Evolutionary conservation across 2,113 vertebrate species (phyloP), one percentile per base, ranked within the genome.

Genomic region (Ammodramus savannarum): DNA sequence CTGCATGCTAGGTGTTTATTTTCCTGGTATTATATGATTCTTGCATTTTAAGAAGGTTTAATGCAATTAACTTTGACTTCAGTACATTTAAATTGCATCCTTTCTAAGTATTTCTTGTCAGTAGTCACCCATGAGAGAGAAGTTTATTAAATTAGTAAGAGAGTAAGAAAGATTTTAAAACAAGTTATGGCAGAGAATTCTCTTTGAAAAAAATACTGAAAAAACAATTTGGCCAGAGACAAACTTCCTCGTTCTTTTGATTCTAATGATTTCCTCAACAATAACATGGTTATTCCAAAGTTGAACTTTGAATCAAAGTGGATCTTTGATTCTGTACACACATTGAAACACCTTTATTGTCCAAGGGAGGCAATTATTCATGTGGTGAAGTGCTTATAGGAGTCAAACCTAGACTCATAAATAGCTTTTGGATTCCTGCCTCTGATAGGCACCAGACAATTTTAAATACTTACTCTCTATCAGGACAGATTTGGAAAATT

Each of bases 11-110:
- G 59, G 48, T 67, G 16, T 43, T 83, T 74, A n/a, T 48, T 79
- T 86, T 74, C 55, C 38, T 62, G 38, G 27, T 55, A 71, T 83
- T 62, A 74, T 63, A 91, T 77, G 11, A 86, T 51, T 92, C 89
- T 67, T 90, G 90, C 76, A 92, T 94, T 93, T 97, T 94, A 83
- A 96, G 75, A 83, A 86, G 88, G 55, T 52, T 84, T 90, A 90
- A 88, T 66, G 49, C n/a, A 90, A 94, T 92, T 90, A 80, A 63
- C 55, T 93, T 84, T 84, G 51, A 77, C 67, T 80, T 92, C 73
- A 63, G 46, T 43, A 51, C 3, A 2, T 81, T 86, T 84, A 86
- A 81, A 87, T 27, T 81, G 39, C 79, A 86, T 81, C 51, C 38
- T 69, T 88, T 76, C 62, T 9, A 76, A 49, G 54, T 62, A 67